Evolutionary conservation across 2,113 vertebrate genomes (phyloP).

Genomic region (Saccopteryx leptura): DNA sequence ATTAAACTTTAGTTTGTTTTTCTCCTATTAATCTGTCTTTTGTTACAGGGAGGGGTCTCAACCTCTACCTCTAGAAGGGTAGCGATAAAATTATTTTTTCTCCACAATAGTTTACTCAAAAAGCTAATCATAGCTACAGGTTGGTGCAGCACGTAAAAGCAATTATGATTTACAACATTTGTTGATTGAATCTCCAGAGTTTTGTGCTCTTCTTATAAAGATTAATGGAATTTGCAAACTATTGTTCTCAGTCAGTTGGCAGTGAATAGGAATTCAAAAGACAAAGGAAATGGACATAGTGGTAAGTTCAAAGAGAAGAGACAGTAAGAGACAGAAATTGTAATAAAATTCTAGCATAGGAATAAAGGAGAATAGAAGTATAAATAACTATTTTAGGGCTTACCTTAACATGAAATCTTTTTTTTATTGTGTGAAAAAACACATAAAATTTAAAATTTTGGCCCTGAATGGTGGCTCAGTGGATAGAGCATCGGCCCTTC

Average conservation of each 20-base stretch:
- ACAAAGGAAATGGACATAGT: neutral
- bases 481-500: too few species aligned
- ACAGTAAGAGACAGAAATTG: neutral
- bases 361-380: constrained; percentile 32
- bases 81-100: neutral
- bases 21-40: neutral
- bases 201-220: neutral
- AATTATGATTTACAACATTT: constrained; percentile 59
- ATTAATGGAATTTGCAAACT: constrained; percentile 5
- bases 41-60: neutral
- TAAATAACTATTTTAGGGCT: neutral
- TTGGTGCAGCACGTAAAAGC: constrained; percentile 71
- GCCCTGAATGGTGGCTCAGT: too few species aligned
- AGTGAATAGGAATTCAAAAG: neutral
- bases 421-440: neutral
- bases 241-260: neutral
- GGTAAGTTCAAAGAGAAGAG: neutral
- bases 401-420: neutral
- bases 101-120: constrained; percentile 72
- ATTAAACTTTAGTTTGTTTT: neutral
- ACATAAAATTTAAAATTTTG: neutral
- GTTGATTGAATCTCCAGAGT: constrained; percentile 15
- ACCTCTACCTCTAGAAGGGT: neutral
- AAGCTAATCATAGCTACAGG: constrained; percentile 77
- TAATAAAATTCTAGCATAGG: neutral